These are phyloP conservation scores for Drosophila greeni DNA, from an alignment of 2,888 invertebrate genomes.

Conservation along the genomic window DNA sequence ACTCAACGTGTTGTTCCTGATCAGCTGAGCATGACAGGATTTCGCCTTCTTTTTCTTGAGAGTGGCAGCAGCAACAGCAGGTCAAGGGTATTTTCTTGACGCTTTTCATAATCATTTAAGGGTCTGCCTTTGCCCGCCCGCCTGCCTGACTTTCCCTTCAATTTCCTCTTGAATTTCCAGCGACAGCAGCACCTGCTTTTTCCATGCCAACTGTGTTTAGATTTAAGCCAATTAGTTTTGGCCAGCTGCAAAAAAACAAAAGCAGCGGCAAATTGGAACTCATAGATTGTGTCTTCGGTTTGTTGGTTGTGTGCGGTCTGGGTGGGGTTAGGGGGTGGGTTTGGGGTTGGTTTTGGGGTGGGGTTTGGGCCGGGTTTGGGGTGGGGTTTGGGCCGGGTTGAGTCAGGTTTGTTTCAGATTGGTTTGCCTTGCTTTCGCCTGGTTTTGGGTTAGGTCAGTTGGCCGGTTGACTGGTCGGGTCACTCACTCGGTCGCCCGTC, in stretches of 20 bases:
- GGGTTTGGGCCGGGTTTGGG: too few relatives aligned
- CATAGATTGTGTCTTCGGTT: conserved; percentile 44
- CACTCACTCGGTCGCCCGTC: conserved; percentile 26
- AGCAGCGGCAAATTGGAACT: conserved; percentile 33
- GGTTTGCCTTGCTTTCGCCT: conserved; percentile 1
- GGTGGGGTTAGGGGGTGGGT: too few relatives aligned
- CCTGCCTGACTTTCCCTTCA: background rate
- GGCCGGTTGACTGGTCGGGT: conserved; percentile 16
- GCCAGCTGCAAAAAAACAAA: conserved; percentile 26
- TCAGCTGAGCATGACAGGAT: conserved; percentile 30
- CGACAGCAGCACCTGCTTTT: conserved; percentile 15
- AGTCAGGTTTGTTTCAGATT: conserved; percentile 15
- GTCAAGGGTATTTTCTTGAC: conserved; percentile 29
- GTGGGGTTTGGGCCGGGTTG: too few relatives aligned
- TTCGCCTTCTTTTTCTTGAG: background rate
- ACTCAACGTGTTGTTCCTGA: conserved; percentile 28
- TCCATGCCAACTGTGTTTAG: conserved; percentile 56
- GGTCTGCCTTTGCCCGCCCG: background rate
- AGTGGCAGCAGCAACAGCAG: conserved; percentile 2
- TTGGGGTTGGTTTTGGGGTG: too few relatives aligned
- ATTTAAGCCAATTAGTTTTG: conserved; percentile 67
- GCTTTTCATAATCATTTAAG: conserved; percentile 11
- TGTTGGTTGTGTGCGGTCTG: conserved; percentile 20
- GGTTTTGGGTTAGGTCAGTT: conserved; percentile 12
- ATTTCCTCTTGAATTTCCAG: background rate